Evolutionary conservation across 1,140 invertebrate species (phyloP), one percentile per base, ranked within the genome.

Genomic region (Zaprionus gabonicus): DNA sequence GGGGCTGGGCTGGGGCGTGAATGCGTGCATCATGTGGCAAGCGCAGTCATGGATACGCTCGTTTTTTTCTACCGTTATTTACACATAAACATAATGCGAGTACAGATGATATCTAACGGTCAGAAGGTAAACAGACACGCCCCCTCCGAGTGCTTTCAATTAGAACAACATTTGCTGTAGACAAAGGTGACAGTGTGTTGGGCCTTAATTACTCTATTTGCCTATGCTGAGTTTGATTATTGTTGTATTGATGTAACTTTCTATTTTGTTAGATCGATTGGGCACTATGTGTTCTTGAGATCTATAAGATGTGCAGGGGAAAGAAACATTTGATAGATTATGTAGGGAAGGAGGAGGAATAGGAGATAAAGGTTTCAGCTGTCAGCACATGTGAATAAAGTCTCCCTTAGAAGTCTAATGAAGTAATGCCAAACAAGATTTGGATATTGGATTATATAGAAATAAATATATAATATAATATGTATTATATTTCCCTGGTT

Each of bases 231-330:
- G 6, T 7, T 15, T 38, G 5, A 5, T 6, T n/a, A 1, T 46
- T 46, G 6, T 46, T 46, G 55, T 76, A 76, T 76, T 68, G 60
- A 76, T 76, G 55, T 27, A 59, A 46, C 60, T 71, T 76, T 71
- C 59, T 64, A 68, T 73, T 69, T 68, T 78, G 71, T 78, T 78
- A 63, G 46, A 77, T 73, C 71, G 63, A 73, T 77, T 62, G 41
- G 6, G 3, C 41, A 17, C 2, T n/a, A n/a, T 44, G 6, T 49
- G 46, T 49, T 20, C 46, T 49, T 13, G 7, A 2, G 28, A 9
- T 31, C 28, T 31, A 1, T 23, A 23, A 23, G 28, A 31, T 31
- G 4, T 7, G 17, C 10, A 20, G 46, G 20, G 10, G 15, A n/a
- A 13, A 41, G 4, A 15, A n/a, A 23, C 1, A 51, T 25, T 13